Base-by-base conservation (phyloP, 2,888 invertebrate genomes). In the Caenorhabditis sp. region DNA sequence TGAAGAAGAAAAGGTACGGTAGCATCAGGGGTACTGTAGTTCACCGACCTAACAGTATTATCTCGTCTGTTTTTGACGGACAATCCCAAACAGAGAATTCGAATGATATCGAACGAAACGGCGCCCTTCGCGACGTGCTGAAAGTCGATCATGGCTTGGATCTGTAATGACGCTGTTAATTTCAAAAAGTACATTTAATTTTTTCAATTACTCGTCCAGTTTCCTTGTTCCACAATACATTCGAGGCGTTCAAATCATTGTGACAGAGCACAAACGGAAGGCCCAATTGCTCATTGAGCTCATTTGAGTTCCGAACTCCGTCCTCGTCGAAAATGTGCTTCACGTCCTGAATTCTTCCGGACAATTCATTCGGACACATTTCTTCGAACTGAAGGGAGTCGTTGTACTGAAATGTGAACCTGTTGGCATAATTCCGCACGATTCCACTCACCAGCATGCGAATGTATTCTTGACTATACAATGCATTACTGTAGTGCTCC, bases 241-340 rank as follows among this genome's bases (percentile, higher is more conserved):
- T 73, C 6, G 73, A 73, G 11, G 73, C 43, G 20, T 73, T 73
- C 65, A 73, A 17, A 37, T 73, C 73, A 46, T 73, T 73, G 46
- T 73, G 73, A 5, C 59, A 58, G 0, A 73, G 22, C 6, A 73
- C 53, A n/a, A 65, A 43, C 9, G 73, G 73, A 43, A 73, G 58
- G 32, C 58, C 58, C 27, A 46, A 24, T 41, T 59, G 5, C 3
- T 11, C 22, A 13, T 73, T 59, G 5, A 32, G 13, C 8, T 59
- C 20, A 11, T 65, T 58, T 5, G 65, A 43, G 4, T 65, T 65
- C 26, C 48, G 2, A 17, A 73, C 65, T 15, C 58, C 43, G 37
- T 73, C 41, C 37, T 53, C 58, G 45, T 73, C 59, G 39, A 73
- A 73, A 7, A 61, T 45, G 13, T 65, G 53, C 22, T 65, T 59